Evolutionary conservation across 1,140 invertebrate species (phyloP), one percentile per base, ranked within the genome.

Genomic region (Aphelinus atriplicis): DNA sequence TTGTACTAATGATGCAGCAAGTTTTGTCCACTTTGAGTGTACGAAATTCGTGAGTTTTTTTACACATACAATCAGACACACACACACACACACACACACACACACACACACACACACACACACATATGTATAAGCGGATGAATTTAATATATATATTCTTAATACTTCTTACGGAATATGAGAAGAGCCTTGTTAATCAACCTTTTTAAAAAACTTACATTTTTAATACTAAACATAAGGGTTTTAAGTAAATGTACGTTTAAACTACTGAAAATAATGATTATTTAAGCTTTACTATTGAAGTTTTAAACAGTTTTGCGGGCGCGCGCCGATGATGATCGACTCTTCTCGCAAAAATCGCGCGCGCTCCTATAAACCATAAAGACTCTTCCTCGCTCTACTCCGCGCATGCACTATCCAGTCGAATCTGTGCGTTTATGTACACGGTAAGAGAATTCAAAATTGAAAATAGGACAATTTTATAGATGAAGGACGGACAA

Each of bases 361-460:
- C 66, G 46, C 58, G 77, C 80, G 72, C 74, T 63, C 26, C 26
- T 26, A 26, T 26, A 73, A 61, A 51, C 68, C 60, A 75, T 64
- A 73, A 71, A 62, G 73, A 71, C 61, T 77, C 76, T 77, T 58
- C 70, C 71, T 71, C 56, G 70, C 65, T 76, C 70, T 43, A 66
- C 26, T 26, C 26, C 26, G 26, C 26, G 26, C 26, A 26, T 26
- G 26, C 26, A 26, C 26, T 26, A 26, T 26, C 26, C 26, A 26
- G 26, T 26, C 26, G 26, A 26, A 26, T 26, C 26, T 26, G 26
- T 26, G 26, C 0, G 26, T 26, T 26, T 26, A 26, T 26, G 26
- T 26, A 26, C 26, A 26, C 26, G 26, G 26, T 26, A 26, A 26
- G 26, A 26, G 26, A 26, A 26, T 26, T 26, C 26, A 26, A 26